Base-by-base conservation (phyloP, 2,113 vertebrate species). In the Pomatorhinus ruficollis region DNA sequence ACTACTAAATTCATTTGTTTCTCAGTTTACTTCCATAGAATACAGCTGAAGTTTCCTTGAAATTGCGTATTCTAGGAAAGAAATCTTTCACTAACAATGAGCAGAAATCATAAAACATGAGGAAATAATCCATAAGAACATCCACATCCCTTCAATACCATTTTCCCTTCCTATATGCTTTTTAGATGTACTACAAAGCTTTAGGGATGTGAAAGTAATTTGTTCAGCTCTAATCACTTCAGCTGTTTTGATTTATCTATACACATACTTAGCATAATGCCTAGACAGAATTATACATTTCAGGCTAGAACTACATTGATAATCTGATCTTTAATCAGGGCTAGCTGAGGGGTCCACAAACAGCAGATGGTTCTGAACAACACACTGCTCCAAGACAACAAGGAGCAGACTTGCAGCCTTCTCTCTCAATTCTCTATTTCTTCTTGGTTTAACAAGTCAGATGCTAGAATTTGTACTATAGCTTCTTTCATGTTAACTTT, bases 241-340 rank as follows among this genome's bases (percentile, higher is more conserved):
- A 95, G 89, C 82, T 94, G 87, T 82, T 95, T 87, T 60, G 71
- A 93, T 94, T 57, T 83, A 97, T 80, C 89, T 80, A 69, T 80
- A 91, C 0, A 0, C 79, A 93, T 77, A 90, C 95, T 97, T 97
- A 97, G 82, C 91, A 96, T 97, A 97, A 96, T 93, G 93, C 94
- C 94, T 37, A 97, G 94, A 97, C 89, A 96, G 93, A 95, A 97
- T 95, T 96, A 97, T 77, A 93, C 93, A 95, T 93, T 94, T 94
- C 93, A 89, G 93, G 52, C 87, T 78, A 71, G 30, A 95, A 93
- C 74, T 49, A 86, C 93, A 95, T 60, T 88, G 87, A 96, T 96
- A 97, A 97, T 95, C 96, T 96, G 80, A 92, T 91, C 89, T 95
- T 93, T 94, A 96, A 95, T 94, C 94, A 82, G 79, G 71, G 82